A percentile compares a stretch with the other conserved stretches of the same genome.
Conservation (phyloP, 2,888 invertebrate species). For the Unio pictorum region DNA sequence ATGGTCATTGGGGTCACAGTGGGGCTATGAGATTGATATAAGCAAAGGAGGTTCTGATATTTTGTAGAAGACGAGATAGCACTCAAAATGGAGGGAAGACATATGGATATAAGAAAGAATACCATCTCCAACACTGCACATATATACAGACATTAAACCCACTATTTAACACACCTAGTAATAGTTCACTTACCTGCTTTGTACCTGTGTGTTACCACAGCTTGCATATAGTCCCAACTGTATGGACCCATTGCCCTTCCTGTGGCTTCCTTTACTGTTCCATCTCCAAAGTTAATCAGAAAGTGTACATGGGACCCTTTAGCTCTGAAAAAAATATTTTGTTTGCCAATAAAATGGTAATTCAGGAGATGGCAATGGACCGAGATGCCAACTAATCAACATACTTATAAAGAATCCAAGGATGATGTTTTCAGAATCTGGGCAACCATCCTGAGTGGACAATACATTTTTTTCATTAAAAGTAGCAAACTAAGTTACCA, state of each 20-base stretch:
- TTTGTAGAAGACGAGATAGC: no score
- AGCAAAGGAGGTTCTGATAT: no score
- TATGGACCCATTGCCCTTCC: slow-evolving; percentile 18
- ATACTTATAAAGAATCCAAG: background rate
- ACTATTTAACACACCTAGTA: background rate
- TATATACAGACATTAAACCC: background rate
- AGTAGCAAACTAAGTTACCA: no score
- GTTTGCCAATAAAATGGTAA: no score
- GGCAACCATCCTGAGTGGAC: background rate
- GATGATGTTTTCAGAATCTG: no score
- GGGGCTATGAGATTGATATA: no score
- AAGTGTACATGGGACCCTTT: slow-evolving; percentile 63
- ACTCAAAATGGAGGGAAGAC: no score
- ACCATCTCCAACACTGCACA: background rate
- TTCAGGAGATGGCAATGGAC: no score
- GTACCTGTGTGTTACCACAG: slow-evolving; percentile 38
- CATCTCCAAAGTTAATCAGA: slow-evolving; percentile 68
- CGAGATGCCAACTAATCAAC: no score
- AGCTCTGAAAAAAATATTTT: slow-evolving; percentile 26
- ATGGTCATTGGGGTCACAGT: no score
- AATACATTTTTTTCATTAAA: background rate
- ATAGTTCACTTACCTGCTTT: slow-evolving; percentile 36
- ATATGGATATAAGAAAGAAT: no score
- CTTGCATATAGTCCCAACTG: slow-evolving; percentile 13
- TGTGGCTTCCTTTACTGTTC: slow-evolving; percentile 27